Conservation (phyloP, 2,888 invertebrate genomes). For the Diaprepes abbreviatus region DNA sequence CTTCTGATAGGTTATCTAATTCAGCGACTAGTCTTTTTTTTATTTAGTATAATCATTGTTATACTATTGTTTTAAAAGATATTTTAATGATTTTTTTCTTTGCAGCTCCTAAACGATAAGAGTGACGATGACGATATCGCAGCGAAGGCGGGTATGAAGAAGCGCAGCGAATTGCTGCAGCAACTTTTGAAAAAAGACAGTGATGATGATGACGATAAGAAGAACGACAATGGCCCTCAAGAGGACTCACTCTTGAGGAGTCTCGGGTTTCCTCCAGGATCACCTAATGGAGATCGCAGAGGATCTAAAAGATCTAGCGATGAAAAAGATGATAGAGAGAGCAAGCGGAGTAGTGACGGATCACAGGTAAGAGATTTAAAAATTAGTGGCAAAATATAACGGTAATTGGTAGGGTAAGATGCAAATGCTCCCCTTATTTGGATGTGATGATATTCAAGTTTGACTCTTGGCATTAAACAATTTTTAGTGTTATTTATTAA, state of each 20-base stretch:
- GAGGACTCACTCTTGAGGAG: slow-evolving; percentile 71
- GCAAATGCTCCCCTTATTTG: too few species aligned
- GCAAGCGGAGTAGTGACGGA: slow-evolving; percentile 68
- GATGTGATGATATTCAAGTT: too few species aligned
- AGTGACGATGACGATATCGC: slow-evolving; percentile 86
- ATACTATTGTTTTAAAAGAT: too few species aligned
- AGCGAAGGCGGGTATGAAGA: slow-evolving; percentile 71
- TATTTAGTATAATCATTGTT: too few species aligned
- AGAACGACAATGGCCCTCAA: slow-evolving; percentile 65
- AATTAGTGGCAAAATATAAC: too few species aligned
- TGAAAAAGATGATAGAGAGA: slow-evolving; percentile 72
- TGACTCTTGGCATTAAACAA: too few species aligned
- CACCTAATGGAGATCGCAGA: slow-evolving; percentile 68
- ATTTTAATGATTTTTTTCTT: too few species aligned
- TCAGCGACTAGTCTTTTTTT: too few species aligned
- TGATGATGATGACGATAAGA: slow-evolving; percentile 69
- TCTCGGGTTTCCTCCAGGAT: slow-evolving; percentile 73
- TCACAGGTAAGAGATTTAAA: slow-evolving; percentile 60
- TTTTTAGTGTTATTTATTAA: too few species aligned
- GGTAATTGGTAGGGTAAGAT: too few species aligned
- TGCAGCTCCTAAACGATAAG: slow-evolving; percentile 85
- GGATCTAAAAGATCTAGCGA: slow-evolving; percentile 75
- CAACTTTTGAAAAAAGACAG: slow-evolving; percentile 70
- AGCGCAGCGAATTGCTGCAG: slow-evolving; percentile 74
- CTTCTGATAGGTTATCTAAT: too few species aligned